A percentile compares a stretch with the other conserved stretches of the same genome.
Evolutionary conservation across 2,888 invertebrate species (phyloP).

Genomic region (Ophraella communa): DNA sequence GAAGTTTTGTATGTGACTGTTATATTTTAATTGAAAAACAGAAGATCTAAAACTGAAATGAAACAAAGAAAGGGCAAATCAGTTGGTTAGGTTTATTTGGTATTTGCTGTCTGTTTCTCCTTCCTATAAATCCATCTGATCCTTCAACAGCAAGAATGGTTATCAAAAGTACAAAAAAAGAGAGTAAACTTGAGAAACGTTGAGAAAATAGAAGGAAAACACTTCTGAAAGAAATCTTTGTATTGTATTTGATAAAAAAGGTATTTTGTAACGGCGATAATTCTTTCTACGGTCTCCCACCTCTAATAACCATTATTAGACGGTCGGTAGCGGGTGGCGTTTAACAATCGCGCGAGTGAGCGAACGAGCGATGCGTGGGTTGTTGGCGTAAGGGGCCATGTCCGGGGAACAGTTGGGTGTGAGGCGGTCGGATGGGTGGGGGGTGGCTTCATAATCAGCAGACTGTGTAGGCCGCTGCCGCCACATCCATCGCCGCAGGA

Average conservation of each 20-base stretch:
- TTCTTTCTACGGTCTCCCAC: neutral
- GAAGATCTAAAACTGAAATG: too few species aligned
- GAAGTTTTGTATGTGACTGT: too few species aligned
- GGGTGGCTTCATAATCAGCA: conserved; percentile 53
- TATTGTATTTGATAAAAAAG: neutral
- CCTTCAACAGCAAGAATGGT: too few species aligned
- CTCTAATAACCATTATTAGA: conserved; percentile 28
- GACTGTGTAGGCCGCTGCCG: conserved; percentile 46
- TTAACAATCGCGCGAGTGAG: conserved; percentile 40
- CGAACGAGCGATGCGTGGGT: conserved; percentile 39
- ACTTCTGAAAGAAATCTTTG: neutral
- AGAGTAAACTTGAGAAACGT: too few species aligned
- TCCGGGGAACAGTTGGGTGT: conserved; percentile 31
- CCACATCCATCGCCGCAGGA: conserved; percentile 13
- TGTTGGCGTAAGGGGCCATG: conserved; percentile 26
- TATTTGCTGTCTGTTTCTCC: too few species aligned
- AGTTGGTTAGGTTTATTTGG: too few species aligned
- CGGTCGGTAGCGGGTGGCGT: conserved; percentile 36
- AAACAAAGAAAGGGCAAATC: too few species aligned
- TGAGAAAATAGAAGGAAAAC: neutral
- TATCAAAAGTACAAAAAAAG: too few species aligned
- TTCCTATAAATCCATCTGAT: too few species aligned
- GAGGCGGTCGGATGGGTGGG: conserved; percentile 31
- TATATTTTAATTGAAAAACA: too few species aligned
- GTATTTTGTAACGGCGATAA: neutral